Evolutionary conservation across 2,888 invertebrate species (phyloP).

Genomic region (Meteorus cinctellus): DNA sequence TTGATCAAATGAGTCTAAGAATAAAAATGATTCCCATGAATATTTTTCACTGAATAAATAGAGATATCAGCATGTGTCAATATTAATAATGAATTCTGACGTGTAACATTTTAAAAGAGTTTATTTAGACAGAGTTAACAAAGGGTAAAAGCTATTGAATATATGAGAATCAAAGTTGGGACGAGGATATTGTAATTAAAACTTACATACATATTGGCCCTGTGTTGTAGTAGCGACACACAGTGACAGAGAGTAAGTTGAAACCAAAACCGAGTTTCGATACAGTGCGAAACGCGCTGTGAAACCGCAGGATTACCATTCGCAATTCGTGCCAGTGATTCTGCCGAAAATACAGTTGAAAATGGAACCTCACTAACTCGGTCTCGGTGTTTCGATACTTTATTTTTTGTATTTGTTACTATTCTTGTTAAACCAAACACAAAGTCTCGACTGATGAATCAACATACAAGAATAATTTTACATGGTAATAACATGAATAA

Average conservation of each 20-base stretch:
- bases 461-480: neutral
- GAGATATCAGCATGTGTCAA: too few relatives aligned
- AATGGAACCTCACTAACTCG: neutral
- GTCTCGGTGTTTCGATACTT: neutral
- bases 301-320: constrained; percentile 27
- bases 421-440: neutral
- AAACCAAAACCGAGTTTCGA: constrained; percentile 24
- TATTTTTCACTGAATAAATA: too few relatives aligned
- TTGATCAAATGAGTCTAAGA: too few relatives aligned
- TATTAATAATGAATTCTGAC: neutral
- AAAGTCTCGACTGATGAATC: neutral
- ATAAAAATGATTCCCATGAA: too few relatives aligned
- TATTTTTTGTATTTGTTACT: neutral
- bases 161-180: neutral
- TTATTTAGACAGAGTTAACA: neutral
- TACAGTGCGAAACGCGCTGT: constrained; percentile 6
- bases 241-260: constrained; percentile 24
- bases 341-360: constrained; percentile 5
- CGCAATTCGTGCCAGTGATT: constrained; percentile 18
- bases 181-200: neutral
- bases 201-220: neutral
- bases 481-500: neutral
- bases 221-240: neutral
- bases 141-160: neutral
- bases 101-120: neutral